Evolutionary conservation across 1,140 invertebrate genomes (phyloP), one percentile per base, ranked within the genome.

Genomic region (Pseudomyrmex sp.): DNA sequence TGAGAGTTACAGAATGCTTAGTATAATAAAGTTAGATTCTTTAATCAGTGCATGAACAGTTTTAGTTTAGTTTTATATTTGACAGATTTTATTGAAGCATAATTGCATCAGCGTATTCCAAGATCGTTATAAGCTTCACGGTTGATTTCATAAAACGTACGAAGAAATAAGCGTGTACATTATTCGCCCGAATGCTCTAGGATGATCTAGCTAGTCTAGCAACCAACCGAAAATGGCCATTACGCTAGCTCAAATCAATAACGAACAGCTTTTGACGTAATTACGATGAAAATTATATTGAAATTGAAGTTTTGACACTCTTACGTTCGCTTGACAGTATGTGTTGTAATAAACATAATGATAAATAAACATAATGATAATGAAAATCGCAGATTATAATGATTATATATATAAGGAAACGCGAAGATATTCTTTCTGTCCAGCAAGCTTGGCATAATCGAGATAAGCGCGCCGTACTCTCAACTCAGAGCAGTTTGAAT

Each of bases 381-480:
- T 85, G 85, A 87, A 89, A 83, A 61, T 35, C 68, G 75, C 73
- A 84, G 86, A 91, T 91, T 89, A 91, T 85, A 88, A 83, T 85
- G 85, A 90, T 91, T 91, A 90, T 44, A 46, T 12, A 7, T 35
- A 35, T 35, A 35, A 0, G 65, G 66, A 58, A 12, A 73, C 52
- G 80, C 72, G 46, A 23, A 46, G 23, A 48, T 46, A 77, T 73
- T 76, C 74, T 87, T 76, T 85, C 79, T 54, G 68, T 18, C 23
- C 18, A 5, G 18, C 26, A 61, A 50, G 58, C 35, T n/a, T 72
- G 62, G 44, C 18, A 73, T 69, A 79, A 79, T 83, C 75, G 65
- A 56, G 59, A 86, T 82, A 88, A 74, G 46, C 69, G 58, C 18
- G 61, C 63, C 61, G 66, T 46, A 46, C n/a, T 15, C 52, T n/a